Percentiles rank a stretch among this genome's conserved stretches.
Conservation (phyloP, 2,888 invertebrate species). For the Apoderus coryli region DNA sequence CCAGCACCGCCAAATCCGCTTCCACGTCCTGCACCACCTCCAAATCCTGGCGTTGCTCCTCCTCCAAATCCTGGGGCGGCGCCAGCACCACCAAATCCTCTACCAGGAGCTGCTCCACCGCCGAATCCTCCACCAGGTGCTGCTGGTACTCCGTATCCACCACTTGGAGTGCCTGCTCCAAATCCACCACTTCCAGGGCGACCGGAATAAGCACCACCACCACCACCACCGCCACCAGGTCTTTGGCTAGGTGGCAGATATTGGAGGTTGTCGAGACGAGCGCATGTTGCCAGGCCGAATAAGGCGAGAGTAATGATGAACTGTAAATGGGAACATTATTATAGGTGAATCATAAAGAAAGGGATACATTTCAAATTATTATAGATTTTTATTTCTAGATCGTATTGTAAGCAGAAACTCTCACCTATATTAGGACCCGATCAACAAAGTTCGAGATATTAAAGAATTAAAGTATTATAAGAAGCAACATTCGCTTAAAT, state of each 20-base stretch:
- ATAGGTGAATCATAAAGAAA: too few relatives aligned
- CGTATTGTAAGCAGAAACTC: too few relatives aligned
- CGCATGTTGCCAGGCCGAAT: constrained; percentile 21
- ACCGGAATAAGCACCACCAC: constrained; percentile 5
- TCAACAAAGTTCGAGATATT: too few relatives aligned
- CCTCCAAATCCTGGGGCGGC: constrained; percentile 11
- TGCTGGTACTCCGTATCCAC: constrained; percentile 12
- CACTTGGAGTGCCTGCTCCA: constrained; percentile 7
- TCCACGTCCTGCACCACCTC: constrained; percentile 9
- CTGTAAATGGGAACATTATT: too few relatives aligned
- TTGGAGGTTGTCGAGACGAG: constrained; percentile 24
- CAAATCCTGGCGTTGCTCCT: constrained; percentile 5
- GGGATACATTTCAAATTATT: too few relatives aligned
- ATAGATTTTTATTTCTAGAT: too few relatives aligned
- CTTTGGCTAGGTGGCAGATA: constrained; percentile 22
- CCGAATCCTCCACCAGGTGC: constrained; percentile 13
- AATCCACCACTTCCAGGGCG: constrained; percentile 15
- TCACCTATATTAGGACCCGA: too few relatives aligned
- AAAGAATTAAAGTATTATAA: too few relatives aligned
- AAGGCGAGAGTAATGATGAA: constrained; percentile 21
- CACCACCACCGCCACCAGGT: constrained; percentile 15
- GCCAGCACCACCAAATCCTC: constrained; percentile 9
- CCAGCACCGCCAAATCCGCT: constrained; percentile 6
- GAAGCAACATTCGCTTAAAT: too few relatives aligned
- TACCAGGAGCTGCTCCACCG: constrained; percentile 13